phyloP scores from a whole-genome alignment of 2,113 vertebrate genomes.

The Megaptera novaeangliae region DNA sequence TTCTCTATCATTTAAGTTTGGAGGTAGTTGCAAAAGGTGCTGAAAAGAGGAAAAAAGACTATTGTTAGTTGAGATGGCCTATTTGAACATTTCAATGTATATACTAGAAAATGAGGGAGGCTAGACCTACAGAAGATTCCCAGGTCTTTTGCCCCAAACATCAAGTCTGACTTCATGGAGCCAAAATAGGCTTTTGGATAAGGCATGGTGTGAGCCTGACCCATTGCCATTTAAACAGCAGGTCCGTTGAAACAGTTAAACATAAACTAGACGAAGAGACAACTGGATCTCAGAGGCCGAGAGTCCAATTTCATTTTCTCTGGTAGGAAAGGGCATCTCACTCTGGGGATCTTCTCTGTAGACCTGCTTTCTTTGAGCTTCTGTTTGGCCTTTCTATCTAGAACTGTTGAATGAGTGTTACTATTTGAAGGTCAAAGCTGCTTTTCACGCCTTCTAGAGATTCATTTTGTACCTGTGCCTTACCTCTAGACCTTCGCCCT shows the following conservation, averaged over 20 bases:
- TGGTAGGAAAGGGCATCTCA: background rate
- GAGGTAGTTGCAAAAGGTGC: conserved; percentile 32
- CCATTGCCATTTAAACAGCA: background rate
- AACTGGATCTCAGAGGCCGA: background rate
- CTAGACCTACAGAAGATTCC: background rate
- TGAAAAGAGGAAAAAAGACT: background rate
- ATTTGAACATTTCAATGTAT: background rate
- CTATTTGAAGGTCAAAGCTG: background rate
- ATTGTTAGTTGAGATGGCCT: background rate
- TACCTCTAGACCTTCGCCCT: background rate
- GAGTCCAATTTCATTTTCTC: conserved; percentile 13
- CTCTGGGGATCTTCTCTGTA: background rate
- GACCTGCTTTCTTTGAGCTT: background rate
- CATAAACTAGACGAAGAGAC: background rate
- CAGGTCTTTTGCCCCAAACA: background rate
- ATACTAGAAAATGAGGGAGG: background rate
- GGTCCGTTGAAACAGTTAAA: background rate
- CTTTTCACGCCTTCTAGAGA: background rate
- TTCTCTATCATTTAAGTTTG: conserved; percentile 40
- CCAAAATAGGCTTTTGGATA: background rate
- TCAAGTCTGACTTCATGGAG: background rate
- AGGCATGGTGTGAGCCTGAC: background rate
- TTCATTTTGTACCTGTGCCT: background rate
- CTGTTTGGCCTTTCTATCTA: background rate
- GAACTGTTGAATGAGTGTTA: background rate